Percentiles rank a stretch among this genome's conserved stretches.
phyloP scores from a whole-genome alignment of 2,113 vertebrate genomes.

The Zingel zingel region DNA sequence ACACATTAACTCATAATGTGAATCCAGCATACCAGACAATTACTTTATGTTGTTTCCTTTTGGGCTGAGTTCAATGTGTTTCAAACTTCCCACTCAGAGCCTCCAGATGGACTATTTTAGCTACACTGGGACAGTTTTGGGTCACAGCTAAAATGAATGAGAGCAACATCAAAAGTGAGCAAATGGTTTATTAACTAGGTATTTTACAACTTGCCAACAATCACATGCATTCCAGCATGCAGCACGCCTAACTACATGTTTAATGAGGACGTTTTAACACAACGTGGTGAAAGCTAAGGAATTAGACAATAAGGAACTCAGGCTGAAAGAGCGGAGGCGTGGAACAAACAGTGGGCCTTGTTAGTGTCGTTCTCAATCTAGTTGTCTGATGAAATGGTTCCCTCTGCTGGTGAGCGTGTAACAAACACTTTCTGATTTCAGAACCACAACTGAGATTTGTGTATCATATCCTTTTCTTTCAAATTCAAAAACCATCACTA shows the following conservation, averaged over 20 bases:
- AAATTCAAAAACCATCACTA: not conserved
- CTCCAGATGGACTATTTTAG: conserved; percentile 29
- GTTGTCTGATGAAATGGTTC: conserved; percentile 38
- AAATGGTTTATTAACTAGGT: conserved; percentile 40
- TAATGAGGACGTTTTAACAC: conserved; percentile 36
- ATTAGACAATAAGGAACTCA: conserved; percentile 29
- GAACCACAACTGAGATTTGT: not conserved
- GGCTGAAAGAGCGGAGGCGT: not conserved
- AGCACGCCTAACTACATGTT: conserved; percentile 16
- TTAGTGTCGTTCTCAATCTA: not conserved
- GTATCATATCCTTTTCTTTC: not conserved
- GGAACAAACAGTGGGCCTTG: conserved; percentile 2
- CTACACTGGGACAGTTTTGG: conserved; percentile 12
- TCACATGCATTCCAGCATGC: not conserved
- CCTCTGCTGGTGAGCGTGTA: conserved; percentile 42
- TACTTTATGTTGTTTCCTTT: not conserved
- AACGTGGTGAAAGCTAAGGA: conserved; percentile 24
- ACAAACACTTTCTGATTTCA: not conserved
- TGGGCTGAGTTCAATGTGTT: not conserved
- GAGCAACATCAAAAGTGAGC: conserved; percentile 26
- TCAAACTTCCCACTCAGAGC: not conserved
- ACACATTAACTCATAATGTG: not conserved
- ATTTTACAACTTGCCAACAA: conserved; percentile 30
- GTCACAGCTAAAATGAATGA: conserved; percentile 42
- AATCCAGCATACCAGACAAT: not conserved